Percentiles rank a stretch among this genome's conserved stretches.
Evolutionary conservation across 1,140 invertebrate species (phyloP).

Genomic region (Lerema accius): DNA sequence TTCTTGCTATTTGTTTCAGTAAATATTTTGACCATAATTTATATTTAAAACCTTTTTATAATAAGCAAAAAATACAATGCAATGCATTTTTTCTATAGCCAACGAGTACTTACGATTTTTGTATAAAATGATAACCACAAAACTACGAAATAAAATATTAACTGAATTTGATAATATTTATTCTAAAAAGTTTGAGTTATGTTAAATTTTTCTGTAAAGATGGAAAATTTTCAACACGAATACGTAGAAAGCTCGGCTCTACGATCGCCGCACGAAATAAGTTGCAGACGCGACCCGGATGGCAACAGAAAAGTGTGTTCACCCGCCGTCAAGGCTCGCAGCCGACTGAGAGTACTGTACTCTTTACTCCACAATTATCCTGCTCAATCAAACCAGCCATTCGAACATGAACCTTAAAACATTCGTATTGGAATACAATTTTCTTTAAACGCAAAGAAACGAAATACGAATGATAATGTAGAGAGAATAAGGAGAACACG

Average conservation of each 20-base stretch:
- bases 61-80: no score
- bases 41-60: no score
- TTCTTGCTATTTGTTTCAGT: no score
- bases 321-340: constrained; percentile 58
- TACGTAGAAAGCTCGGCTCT: constrained; percentile 13
- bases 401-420: constrained; percentile 49
- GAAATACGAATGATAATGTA: constrained; percentile 44
- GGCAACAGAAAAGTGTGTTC: constrained; percentile 41
- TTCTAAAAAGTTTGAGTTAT: no score
- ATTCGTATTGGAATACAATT: constrained; percentile 40
- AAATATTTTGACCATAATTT: no score
- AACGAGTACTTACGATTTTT: no score
- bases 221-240: background rate
- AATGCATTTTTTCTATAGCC: no score
- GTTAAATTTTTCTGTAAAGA: no score
- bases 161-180: no score
- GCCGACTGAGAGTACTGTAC: constrained; percentile 66
- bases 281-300: constrained; percentile 49
- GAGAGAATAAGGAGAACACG: constrained; percentile 53
- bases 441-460: constrained; percentile 28
- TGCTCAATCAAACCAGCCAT: constrained; percentile 36
- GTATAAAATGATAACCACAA: no score
- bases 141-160: no score
- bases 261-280: constrained; percentile 63
- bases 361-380: constrained; percentile 60